Evolutionary conservation across 2,113 vertebrate genomes (phyloP).

Genomic region (Nycticorax nycticorax): DNA sequence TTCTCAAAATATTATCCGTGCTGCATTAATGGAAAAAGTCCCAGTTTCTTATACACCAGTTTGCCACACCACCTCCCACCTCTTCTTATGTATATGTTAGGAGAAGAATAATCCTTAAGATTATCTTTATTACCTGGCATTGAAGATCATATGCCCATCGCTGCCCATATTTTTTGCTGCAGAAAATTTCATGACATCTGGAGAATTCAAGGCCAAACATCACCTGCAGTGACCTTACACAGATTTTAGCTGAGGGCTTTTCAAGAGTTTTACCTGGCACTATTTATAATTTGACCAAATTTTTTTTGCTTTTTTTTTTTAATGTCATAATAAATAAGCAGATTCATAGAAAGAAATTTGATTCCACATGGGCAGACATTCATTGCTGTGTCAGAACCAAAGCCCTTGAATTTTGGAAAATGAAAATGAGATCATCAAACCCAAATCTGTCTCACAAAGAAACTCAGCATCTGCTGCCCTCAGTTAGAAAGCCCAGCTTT

Average conservation of each 20-base stretch:
- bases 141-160: not conserved
- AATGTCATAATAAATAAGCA: not conserved
- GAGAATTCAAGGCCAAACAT: not conserved
- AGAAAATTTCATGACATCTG: not conserved
- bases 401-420: not conserved
- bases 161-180: not conserved
- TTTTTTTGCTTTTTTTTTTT: not conserved
- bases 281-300: not conserved
- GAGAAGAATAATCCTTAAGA: not conserved
- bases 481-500: not conserved
- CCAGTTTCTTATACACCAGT: not conserved
- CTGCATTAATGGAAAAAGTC: not conserved
- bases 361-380: rapidly evolving
- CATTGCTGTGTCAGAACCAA: not conserved
- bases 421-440: not conserved
- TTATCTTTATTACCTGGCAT: not conserved
- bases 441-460: not conserved
- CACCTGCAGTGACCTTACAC: not conserved
- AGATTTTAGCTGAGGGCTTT: not conserved
- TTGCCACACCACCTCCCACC: not conserved
- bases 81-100: not conserved
- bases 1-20: not conserved
- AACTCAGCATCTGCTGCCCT: not conserved
- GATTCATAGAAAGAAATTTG: not conserved
- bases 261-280: not conserved